phyloP scores from a whole-genome alignment of 2,888 invertebrate genomes.

The Dynastes hyllus region DNA sequence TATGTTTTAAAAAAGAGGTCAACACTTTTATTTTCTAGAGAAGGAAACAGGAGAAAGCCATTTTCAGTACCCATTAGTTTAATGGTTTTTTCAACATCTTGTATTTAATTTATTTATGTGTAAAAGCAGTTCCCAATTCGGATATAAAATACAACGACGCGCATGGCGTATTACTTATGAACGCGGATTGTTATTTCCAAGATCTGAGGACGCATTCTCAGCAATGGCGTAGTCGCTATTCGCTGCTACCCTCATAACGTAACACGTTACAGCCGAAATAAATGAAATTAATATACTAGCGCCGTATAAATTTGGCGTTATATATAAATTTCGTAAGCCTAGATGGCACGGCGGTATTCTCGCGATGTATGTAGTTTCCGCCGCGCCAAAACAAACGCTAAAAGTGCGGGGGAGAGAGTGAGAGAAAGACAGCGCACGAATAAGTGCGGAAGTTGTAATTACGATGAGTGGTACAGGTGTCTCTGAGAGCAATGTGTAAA shows the following conservation, averaged over 20 bases:
- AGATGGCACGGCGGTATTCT: conserved; percentile 11
- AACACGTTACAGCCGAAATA: conserved; percentile 29
- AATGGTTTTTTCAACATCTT: too few relatives aligned
- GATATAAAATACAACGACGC: not conserved
- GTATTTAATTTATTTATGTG: not conserved
- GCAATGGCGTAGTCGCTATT: not conserved
- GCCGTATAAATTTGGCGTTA: conserved; percentile 40
- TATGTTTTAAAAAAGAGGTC: too few relatives aligned
- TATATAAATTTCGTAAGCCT: conserved; percentile 48
- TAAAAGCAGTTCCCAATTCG: not conserved
- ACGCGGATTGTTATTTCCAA: not conserved
- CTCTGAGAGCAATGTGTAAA: conserved; percentile 60
- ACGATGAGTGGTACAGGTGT: conserved; percentile 66
- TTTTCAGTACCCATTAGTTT: too few relatives aligned
- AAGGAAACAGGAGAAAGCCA: too few relatives aligned
- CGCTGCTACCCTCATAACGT: not conserved
- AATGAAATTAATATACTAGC: conserved; percentile 37
- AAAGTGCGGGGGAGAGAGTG: not conserved
- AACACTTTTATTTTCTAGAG: too few relatives aligned
- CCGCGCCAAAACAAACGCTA: conserved; percentile 15
- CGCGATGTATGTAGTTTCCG: conserved; percentile 9
- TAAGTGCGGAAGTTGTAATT: conserved; percentile 62
- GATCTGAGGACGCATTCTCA: not conserved
- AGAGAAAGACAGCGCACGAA: conserved; percentile 3
- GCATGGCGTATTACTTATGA: not conserved